Percentiles rank a stretch among this genome's conserved stretches.
Conservation (phyloP, 1,140 invertebrate genomes). For the Hycleus cichorii region DNA sequence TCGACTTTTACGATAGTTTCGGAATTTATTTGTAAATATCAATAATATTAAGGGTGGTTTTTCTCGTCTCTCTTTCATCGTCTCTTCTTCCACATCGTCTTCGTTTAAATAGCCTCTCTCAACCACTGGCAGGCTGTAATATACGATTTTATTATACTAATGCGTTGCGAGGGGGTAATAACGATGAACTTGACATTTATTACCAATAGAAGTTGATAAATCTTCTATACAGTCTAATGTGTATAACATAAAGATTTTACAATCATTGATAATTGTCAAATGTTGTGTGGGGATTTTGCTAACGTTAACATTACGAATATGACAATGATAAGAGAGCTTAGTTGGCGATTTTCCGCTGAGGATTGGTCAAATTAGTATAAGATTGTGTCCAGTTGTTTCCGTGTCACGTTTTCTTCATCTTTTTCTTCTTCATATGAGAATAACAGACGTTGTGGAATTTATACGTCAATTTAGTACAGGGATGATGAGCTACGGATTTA, state of each 20-base stretch:
- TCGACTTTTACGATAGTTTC: constrained; percentile 20
- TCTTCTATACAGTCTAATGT: background rate
- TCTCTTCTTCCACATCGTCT: constrained; percentile 8
- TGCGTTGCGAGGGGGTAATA: constrained; percentile 16
- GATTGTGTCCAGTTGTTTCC: too few species aligned
- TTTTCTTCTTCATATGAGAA: too few species aligned
- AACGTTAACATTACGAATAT: background rate
- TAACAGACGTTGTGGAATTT: too few species aligned
- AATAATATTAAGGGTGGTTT: constrained; percentile 9
- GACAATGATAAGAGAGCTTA: background rate
- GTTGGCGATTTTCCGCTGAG: too few species aligned
- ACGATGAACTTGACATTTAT: constrained; percentile 24
- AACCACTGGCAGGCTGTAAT: constrained; percentile 16
- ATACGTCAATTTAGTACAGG: too few species aligned
- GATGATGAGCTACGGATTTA: too few species aligned
- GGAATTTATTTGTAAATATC: constrained; percentile 19
- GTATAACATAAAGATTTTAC: background rate
- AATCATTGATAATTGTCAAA: background rate
- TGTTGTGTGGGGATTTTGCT: background rate
- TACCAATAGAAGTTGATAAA: constrained; percentile 25
- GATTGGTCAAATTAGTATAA: too few species aligned
- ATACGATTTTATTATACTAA: constrained; percentile 29
- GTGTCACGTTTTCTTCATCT: too few species aligned
- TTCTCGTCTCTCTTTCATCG: constrained; percentile 8
- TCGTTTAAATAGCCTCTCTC: background rate